Evolutionary conservation across 2,797 vertebrate species (phyloP).

Genomic region (Odontamblyopus lacepedii): DNA sequence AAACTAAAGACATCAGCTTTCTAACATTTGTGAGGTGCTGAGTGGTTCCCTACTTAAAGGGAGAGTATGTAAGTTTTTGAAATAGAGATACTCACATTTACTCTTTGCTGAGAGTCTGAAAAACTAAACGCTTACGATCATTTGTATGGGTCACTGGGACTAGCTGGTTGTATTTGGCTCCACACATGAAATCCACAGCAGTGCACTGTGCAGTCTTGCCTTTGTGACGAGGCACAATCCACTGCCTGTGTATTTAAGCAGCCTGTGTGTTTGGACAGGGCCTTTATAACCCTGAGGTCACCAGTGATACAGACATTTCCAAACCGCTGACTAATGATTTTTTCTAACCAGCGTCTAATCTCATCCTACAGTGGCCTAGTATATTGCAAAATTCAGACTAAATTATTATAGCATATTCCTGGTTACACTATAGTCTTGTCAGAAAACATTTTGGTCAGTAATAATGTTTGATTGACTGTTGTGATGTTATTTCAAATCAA

Average conservation of each 20-base stretch:
- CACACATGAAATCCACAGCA: background rate
- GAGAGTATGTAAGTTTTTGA: too few species aligned
- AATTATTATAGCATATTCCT: background rate
- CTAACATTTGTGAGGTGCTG: too few species aligned
- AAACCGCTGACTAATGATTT: constrained; percentile 62
- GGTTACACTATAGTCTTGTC: background rate
- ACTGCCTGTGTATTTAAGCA: constrained; percentile 17
- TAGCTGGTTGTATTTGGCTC: background rate
- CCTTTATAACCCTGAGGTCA: constrained; percentile 43
- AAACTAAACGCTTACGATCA: background rate
- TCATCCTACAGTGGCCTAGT: background rate
- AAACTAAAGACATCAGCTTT: too few species aligned
- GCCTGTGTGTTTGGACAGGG: constrained; percentile 45
- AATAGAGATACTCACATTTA: background rate
- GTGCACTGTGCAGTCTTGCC: background rate
- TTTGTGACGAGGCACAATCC: constrained; percentile 57
- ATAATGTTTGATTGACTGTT: background rate
- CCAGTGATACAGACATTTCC: constrained; percentile 49
- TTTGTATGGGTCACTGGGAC: background rate
- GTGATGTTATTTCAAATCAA: background rate
- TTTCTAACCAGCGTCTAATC: constrained; percentile 2
- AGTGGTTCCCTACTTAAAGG: too few species aligned
- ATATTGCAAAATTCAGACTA: background rate
- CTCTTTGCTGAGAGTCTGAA: background rate
- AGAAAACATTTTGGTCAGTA: background rate